Percentiles rank a stretch among this genome's conserved stretches.
Conservation (phyloP, 2,113 vertebrate species). For the Strix uralensis region DNA sequence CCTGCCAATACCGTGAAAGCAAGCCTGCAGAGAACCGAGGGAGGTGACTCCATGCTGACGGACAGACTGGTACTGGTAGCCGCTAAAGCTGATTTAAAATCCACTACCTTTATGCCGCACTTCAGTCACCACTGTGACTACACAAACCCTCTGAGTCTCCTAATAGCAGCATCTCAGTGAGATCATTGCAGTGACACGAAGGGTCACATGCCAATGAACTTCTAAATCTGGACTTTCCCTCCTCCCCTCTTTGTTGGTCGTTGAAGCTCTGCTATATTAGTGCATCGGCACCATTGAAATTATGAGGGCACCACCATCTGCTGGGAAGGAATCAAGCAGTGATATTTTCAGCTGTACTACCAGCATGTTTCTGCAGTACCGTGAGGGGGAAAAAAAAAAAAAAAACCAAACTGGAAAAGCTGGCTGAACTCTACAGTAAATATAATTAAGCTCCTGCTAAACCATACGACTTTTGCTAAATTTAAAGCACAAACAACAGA, state of each 20-base stretch:
- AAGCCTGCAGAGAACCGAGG: background rate
- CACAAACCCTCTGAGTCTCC: background rate
- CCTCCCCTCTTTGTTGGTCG: background rate
- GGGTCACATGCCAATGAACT: background rate
- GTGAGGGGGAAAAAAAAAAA: background rate
- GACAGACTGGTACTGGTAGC: background rate
- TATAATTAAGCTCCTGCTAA: slow-evolving; percentile 2
- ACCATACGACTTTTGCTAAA: background rate
- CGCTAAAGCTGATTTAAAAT: background rate
- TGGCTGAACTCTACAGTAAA: background rate
- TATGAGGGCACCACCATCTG: background rate
- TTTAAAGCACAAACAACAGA: background rate
- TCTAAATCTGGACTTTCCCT: slow-evolving; percentile 6
- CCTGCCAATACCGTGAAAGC: background rate
- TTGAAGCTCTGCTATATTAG: background rate
- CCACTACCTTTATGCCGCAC: rapidly evolving
- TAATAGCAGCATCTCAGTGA: background rate
- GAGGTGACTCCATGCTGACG: background rate
- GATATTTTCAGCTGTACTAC: background rate
- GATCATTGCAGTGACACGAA: background rate
- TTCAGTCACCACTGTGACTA: background rate
- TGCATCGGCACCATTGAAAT: background rate
- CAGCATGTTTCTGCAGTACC: background rate
- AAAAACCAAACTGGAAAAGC: background rate
- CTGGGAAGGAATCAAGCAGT: background rate